Percentiles rank a stretch among this genome's conserved stretches.
Conservation (phyloP, 2,888 invertebrate genomes). For the Torymus texanus region DNA sequence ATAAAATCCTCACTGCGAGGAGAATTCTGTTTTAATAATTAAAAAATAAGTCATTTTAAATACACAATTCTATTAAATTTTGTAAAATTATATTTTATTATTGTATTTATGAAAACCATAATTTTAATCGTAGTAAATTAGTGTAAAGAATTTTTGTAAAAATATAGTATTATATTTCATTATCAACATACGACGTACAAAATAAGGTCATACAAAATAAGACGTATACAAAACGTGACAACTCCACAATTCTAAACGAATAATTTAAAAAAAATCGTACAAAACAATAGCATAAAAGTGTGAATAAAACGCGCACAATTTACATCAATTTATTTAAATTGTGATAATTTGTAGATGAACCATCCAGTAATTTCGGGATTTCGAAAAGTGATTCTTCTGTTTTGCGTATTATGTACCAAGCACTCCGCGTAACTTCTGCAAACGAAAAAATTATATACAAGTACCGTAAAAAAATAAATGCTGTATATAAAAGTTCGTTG, state of each 20-base stretch:
- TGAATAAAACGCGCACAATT: neutral
- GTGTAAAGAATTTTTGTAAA: no score
- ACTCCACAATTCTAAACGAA: no score
- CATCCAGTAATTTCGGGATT: slow-evolving; percentile 63
- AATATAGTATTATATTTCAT: neutral
- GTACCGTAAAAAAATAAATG: neutral
- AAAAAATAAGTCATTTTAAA: no score
- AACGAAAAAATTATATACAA: neutral
- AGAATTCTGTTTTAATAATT: no score
- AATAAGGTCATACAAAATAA: neutral
- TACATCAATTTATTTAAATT: neutral
- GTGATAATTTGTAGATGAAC: slow-evolving; percentile 57
- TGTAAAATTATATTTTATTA: no score
- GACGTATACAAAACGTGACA: no score
- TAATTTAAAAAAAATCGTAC: no score
- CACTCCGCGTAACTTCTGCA: slow-evolving; percentile 6
- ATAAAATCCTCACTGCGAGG: no score
- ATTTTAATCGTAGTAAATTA: no score
- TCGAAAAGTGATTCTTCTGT: slow-evolving; percentile 61
- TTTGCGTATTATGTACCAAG: neutral
- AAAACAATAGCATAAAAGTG: neutral
- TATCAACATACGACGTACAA: slow-evolving; percentile 1
- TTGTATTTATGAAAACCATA: no score
- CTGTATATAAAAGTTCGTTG: no score
- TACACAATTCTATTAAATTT: no score